Conservation (phyloP, 1,140 invertebrate species). For the Papilio dardanus region DNA sequence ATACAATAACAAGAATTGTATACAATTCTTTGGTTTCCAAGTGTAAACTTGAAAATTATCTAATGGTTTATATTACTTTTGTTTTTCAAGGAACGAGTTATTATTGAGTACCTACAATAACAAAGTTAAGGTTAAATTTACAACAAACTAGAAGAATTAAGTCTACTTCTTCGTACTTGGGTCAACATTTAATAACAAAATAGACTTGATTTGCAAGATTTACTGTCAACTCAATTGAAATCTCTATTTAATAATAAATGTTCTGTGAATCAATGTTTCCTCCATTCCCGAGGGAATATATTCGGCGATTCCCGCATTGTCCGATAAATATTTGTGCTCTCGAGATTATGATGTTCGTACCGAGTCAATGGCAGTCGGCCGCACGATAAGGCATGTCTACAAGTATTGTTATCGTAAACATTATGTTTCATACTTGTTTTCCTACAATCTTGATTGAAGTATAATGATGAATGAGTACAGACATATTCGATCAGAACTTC, state of each 20-base stretch:
- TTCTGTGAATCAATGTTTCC: slow-evolving; percentile 22
- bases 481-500: neutral
- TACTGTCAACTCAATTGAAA: no score
- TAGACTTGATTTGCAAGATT: no score
- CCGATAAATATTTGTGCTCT: slow-evolving; percentile 30
- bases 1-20: neutral
- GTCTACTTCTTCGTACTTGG: no score
- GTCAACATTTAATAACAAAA: neutral
- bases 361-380: neutral
- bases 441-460: neutral
- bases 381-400: neutral
- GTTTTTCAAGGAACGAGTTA: neutral
- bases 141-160: no score
- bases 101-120: neutral
- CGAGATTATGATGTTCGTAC: slow-evolving; percentile 24
- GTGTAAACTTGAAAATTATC: neutral
- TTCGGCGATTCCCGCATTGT: slow-evolving; percentile 2
- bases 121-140: neutral
- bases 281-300: slow-evolving; percentile 24
- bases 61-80: neutral
- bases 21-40: neutral
- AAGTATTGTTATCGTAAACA: slow-evolving; percentile 21
- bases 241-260: slow-evolving; percentile 1
- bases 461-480: neutral
- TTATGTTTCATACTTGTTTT: neutral